Evolutionary conservation across 2,888 invertebrate genomes (phyloP), one percentile per base, ranked within the genome.

Genomic region (Clivina fossor): DNA sequence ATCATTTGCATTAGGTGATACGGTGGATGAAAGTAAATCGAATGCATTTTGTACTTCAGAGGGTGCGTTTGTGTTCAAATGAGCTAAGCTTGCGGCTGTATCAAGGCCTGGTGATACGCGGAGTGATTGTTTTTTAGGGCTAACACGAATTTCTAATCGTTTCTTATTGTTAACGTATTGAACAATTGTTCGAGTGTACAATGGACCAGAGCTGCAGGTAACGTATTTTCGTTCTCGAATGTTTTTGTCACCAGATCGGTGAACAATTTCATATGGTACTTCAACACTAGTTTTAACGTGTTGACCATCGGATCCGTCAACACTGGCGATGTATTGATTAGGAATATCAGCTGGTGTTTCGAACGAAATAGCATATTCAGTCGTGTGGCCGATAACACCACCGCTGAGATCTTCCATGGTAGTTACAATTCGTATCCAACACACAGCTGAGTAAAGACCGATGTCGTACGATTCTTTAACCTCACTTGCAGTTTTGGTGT

Each of bases 401-500:
- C 58, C 58, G n/a, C 7, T 26, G 13, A 11, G 16, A 43, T 58
- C 58, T 18, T 49, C 58, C 1, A 59, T 24, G 4, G 54, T 60
- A 9, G 59, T 61, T 4, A 20, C 33, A 19, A 62, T 60, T 51
- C 61, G 58, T 18, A 57, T 44, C 64, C 64, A 63, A 44, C 64
- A 63, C 11, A 63, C 30, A 30, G 59, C 22, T 26, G 59, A 58
- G 47, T 60, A 58, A 49, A 44, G 56, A 24, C 59, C 59, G 22
- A 48, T 56, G 44, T 62, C 49, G n/a, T 53, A 22, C n/a, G 38
- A 15, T 46, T 51, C 53, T 18, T 9, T 48, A 11, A 53, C 32
- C 13, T 44, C 35, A 22, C 35, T 18, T 16, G 30, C 40, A 11
- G 28, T 8, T 0, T 73, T 70, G 30, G 73, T 63, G 28, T 73